A percentile compares a stretch with the other conserved stretches of the same genome.
These are phyloP conservation scores for Thysanoteuthis rhombus DNA, from an alignment of 2,888 invertebrate species.

Conservation along the genomic window DNA sequence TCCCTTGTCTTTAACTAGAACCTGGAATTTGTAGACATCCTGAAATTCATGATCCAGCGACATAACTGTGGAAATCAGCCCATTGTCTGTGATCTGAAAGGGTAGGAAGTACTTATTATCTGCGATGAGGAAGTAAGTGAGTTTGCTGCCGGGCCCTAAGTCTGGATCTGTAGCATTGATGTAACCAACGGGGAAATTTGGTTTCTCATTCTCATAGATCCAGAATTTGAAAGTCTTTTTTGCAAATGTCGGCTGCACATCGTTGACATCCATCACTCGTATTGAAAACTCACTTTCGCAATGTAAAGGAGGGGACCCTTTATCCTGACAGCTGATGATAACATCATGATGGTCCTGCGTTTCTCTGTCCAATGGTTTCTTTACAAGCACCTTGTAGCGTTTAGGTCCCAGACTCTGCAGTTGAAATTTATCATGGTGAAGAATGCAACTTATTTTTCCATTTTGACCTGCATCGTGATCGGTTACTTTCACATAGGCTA, in stretches of 20 bases:
- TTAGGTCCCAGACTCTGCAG: not conserved
- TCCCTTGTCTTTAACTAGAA: not conserved
- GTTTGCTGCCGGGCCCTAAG: not conserved
- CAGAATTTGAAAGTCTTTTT: not conserved
- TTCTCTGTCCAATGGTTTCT: not conserved
- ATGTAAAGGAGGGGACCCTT: not conserved
- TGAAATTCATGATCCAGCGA: not conserved
- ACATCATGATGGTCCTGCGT: not conserved
- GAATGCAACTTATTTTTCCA: not conserved
- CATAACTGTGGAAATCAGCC: not conserved
- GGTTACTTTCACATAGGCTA: not conserved
- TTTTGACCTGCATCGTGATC: not conserved
- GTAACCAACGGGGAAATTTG: not conserved
- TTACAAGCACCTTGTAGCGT: not conserved
- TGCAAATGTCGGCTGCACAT: not conserved
- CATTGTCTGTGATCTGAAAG: not conserved
- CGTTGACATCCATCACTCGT: not conserved
- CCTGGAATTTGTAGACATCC: not conserved
- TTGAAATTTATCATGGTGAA: slow-evolving; percentile 12
- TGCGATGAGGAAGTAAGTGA: not conserved
- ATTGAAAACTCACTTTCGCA: not conserved
- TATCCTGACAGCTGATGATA: not conserved
- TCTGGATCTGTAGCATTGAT: not conserved
- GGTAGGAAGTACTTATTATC: not conserved
- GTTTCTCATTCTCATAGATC: not conserved